Conservation (phyloP, 1,140 invertebrate genomes). For the Musca domestica region DNA sequence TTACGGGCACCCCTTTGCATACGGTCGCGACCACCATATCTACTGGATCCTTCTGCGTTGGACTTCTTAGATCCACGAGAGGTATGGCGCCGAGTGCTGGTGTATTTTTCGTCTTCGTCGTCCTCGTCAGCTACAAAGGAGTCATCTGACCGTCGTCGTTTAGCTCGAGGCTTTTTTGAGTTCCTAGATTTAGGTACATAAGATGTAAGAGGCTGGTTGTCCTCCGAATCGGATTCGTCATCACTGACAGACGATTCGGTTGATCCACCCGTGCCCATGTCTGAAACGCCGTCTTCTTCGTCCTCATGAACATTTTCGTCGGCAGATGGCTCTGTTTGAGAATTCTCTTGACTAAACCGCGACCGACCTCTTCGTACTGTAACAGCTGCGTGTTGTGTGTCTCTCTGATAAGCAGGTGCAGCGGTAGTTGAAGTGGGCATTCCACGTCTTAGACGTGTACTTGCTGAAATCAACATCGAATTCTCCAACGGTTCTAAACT, state of each 20-base stretch:
- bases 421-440: conserved; percentile 39
- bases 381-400: neutral
- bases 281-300: conserved; percentile 37
- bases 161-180: conserved; percentile 5
- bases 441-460: conserved; percentile 39
- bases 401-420: neutral
- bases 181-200: conserved; percentile 36
- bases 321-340: conserved; percentile 30
- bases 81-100: conserved; percentile 25
- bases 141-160: conserved; percentile 36
- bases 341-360: conserved; percentile 41
- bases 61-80: conserved; percentile 15
- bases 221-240: conserved; percentile 54
- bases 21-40: conserved; percentile 7
- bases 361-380: conserved; percentile 35
- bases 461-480: conserved; percentile 31
- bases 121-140: conserved; percentile 39
- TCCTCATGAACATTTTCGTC: conserved; percentile 31
- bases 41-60: neutral
- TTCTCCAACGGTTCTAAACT: conserved; percentile 46
- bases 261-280: conserved; percentile 46
- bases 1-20: conserved; percentile 44
- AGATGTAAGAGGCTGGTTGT: conserved; percentile 57
- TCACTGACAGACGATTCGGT: conserved; percentile 32
- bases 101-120: conserved; percentile 43